Evolutionary conservation across 1,140 invertebrate species (phyloP).

Genomic region (Aphis gossypii): DNA sequence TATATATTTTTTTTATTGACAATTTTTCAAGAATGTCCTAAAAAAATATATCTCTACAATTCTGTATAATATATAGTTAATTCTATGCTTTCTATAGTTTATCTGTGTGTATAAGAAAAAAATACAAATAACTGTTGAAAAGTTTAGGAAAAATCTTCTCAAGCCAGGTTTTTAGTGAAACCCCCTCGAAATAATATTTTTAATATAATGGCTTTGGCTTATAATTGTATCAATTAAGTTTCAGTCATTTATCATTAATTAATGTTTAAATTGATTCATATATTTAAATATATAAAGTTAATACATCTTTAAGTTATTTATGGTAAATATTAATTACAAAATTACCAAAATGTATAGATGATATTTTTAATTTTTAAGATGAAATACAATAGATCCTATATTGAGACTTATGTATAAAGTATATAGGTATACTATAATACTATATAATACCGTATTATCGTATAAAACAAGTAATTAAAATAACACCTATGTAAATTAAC

Average conservation of each 20-base stretch:
- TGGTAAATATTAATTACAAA: not conserved
- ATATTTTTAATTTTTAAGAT: not conserved
- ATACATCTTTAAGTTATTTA: not conserved
- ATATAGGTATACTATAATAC: no score
- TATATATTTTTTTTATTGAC: not conserved
- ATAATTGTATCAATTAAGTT: no score
- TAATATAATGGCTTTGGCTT: not conserved
- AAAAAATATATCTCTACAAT: no score
- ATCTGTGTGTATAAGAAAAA: not conserved
- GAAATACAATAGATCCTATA: not conserved
- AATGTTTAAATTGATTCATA: no score
- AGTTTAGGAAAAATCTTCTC: not conserved
- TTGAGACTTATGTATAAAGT: no score
- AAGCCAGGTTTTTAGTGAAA: not conserved
- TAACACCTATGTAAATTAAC: not conserved
- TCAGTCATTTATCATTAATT: no score
- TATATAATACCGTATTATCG: not conserved
- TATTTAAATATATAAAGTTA: not conserved
- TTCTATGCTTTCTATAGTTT: not conserved
- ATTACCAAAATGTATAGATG: not conserved
- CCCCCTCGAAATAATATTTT: not conserved
- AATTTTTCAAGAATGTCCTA: not conserved
- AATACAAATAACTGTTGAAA: not conserved
- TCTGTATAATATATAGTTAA: not conserved
- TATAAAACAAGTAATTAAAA: not conserved